Percentiles rank a stretch among this genome's conserved stretches.
Conservation (phyloP, 2,888 invertebrate species). For the Julus scandinavius region DNA sequence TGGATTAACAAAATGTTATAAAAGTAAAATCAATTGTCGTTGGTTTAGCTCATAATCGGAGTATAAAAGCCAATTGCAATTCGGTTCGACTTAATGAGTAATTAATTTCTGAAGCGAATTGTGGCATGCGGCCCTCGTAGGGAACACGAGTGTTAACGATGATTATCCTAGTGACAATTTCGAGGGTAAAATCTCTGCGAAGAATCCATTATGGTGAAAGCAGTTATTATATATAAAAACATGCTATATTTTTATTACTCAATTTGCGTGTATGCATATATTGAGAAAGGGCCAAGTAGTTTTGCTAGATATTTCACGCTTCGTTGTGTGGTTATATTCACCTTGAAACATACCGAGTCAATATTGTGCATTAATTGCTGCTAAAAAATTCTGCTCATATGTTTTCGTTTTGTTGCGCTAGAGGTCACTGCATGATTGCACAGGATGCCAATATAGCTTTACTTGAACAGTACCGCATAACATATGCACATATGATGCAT, state of each 20-base stretch:
- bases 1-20: constrained; percentile 34
- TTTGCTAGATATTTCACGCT: background rate
- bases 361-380: too few species aligned
- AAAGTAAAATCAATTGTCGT: constrained; percentile 29
- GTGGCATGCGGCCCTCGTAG: background rate
- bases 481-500: too few species aligned
- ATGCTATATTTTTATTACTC: background rate
- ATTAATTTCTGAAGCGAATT: constrained; percentile 42
- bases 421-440: too few species aligned
- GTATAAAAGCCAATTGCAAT: constrained; percentile 26
- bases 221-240: constrained; percentile 13
- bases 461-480: too few species aligned
- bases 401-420: too few species aligned
- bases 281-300: background rate
- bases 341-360: background rate
- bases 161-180: background rate
- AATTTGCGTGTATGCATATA: background rate
- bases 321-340: background rate
- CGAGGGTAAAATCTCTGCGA: background rate
- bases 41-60: constrained; percentile 36
- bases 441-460: too few species aligned
- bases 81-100: constrained; percentile 29
- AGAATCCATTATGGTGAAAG: background rate
- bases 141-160: constrained; percentile 30
- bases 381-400: too few species aligned